These are phyloP conservation scores for Muscicapa striata DNA, from an alignment of 2,797 vertebrate genomes.

Conservation along the genomic window DNA sequence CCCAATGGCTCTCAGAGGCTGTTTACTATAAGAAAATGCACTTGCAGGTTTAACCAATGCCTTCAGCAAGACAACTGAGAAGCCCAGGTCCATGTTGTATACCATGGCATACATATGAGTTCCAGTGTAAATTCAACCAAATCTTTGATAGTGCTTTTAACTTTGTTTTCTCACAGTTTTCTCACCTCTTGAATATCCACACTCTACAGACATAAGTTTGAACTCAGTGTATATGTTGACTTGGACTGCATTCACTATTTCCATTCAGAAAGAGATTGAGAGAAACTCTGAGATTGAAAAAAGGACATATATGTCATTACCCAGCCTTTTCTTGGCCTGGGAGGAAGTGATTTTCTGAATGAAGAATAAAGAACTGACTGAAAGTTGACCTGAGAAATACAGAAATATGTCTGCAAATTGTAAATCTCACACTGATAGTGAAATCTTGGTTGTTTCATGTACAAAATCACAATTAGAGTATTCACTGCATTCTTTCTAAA, in stretches of 20 bases:
- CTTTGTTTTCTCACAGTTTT: neutral
- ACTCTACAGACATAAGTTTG: neutral
- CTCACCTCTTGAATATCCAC: neutral
- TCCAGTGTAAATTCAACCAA: neutral
- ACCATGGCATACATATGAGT: rapidly evolving
- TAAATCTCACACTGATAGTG: neutral
- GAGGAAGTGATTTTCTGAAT: neutral
- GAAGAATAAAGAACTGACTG: neutral
- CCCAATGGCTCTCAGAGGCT: neutral
- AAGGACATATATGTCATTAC: neutral
- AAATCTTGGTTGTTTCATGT: neutral
- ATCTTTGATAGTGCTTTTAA: neutral
- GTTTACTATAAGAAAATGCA: neutral
- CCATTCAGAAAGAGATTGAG: neutral
- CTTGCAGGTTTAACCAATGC: neutral
- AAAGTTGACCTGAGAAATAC: neutral
- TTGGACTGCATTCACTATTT: neutral
- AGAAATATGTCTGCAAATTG: neutral
- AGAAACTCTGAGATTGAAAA: neutral
- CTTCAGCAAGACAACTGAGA: neutral
- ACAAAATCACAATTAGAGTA: neutral
- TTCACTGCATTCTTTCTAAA: neutral
- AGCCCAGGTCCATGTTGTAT: neutral
- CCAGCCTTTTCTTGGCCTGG: neutral
- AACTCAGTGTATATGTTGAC: rapidly evolving